Evolutionary conservation across 2,888 invertebrate species (phyloP).

Genomic region (Cyclophora albipunctata): DNA sequence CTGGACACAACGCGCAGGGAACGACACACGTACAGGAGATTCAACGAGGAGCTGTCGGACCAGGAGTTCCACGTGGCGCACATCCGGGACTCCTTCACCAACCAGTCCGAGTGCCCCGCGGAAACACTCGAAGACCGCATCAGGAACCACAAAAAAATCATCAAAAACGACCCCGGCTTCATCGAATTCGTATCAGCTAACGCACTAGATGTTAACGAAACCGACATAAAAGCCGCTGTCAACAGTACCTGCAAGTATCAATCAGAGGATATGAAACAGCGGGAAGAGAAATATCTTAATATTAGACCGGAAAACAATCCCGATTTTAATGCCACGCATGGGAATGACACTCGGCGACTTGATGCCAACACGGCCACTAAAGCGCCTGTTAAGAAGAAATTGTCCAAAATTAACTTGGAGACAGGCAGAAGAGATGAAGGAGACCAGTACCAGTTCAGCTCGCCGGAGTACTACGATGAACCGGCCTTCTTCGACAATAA

Average conservation of each 20-base stretch:
- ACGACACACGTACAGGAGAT: no score
- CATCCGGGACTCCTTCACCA: not conserved
- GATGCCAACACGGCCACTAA: no score
- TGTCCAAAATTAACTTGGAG: no score
- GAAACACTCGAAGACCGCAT: constrained; percentile 36
- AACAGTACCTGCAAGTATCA: constrained; percentile 24
- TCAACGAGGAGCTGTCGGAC: no score
- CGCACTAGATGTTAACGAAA: constrained; percentile 26
- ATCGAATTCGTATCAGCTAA: constrained; percentile 43
- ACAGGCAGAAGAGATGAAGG: no score
- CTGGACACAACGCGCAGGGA: no score
- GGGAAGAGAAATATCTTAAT: no score
- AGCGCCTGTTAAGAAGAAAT: no score
- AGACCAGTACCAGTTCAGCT: constrained; percentile 50
- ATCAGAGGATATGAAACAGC: not conserved
- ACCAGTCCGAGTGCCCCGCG: constrained; percentile 22
- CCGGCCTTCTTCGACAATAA: constrained; percentile 26
- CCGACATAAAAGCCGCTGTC: constrained; percentile 21
- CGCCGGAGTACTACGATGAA: constrained; percentile 56
- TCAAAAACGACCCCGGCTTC: constrained; percentile 36
- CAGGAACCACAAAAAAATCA: constrained; percentile 31
- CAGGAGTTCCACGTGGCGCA: not conserved
- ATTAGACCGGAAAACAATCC: not conserved
- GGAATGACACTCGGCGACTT: not conserved
- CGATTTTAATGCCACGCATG: not conserved